phyloP scores from a whole-genome alignment of 2,113 vertebrate species.

The human (Homo sapiens) region DNA sequence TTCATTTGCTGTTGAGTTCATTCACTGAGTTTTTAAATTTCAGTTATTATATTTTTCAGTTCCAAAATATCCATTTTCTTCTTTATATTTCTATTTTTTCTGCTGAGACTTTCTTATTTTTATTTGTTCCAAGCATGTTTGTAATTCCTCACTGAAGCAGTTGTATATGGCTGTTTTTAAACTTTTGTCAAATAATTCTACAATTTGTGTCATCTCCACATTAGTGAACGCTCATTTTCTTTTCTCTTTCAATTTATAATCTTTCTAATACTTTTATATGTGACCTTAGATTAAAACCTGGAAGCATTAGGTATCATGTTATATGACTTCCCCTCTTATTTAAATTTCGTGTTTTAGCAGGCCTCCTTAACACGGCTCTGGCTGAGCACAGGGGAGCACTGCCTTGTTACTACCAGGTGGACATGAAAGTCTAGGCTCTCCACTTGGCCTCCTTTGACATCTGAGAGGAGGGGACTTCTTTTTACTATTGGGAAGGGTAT shows the following conservation, averaged over 20 bases:
- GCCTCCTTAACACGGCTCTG: not conserved
- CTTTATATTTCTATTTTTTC: not conserved
- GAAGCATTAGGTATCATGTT: not conserved
- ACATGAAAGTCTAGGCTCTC: not conserved
- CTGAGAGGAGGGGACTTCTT: accelerated
- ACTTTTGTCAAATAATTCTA: not conserved
- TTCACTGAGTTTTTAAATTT: not conserved
- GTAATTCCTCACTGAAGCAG: not conserved
- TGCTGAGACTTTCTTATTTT: not conserved
- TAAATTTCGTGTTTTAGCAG: not conserved
- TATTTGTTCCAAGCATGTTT: not conserved
- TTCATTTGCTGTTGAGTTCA: not conserved
- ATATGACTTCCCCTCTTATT: not conserved
- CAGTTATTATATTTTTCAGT: not conserved
- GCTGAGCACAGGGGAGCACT: not conserved
- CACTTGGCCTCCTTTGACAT: not conserved
- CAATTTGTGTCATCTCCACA: not conserved
- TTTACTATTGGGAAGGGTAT: not conserved
- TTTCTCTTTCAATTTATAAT: not conserved
- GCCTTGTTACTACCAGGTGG: not conserved
- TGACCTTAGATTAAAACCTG: not conserved
- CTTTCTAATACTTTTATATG: not conserved
- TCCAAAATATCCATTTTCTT: not conserved
- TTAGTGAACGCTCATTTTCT: not conserved
- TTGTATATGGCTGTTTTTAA: not conserved